Percentiles rank a stretch among this genome's conserved stretches.
These are phyloP conservation scores for Lagorchestes hirsutus DNA, from an alignment of 2,797 vertebrate species.

Conservation along the genomic window DNA sequence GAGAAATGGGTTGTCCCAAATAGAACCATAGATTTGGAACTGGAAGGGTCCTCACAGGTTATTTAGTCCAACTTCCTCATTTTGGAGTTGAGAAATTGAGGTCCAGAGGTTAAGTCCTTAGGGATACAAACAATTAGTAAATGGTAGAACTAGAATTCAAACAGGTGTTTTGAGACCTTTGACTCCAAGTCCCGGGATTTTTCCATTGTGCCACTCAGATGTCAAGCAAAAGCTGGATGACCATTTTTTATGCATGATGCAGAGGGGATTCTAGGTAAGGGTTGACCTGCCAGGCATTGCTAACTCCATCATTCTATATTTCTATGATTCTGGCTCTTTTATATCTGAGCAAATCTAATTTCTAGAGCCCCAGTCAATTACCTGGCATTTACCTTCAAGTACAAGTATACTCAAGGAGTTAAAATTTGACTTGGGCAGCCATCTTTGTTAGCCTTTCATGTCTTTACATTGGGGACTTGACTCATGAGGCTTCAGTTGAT, in stretches of 20 bases:
- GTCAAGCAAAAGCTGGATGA: neutral
- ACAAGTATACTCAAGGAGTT: neutral
- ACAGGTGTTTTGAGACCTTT: neutral
- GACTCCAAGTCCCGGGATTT: neutral
- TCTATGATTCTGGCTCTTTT: neutral
- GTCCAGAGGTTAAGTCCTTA: neutral
- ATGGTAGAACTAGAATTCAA: neutral
- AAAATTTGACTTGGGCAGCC: neutral
- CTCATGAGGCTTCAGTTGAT: neutral
- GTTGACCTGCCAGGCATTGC: neutral
- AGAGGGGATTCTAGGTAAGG: neutral
- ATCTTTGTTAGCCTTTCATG: neutral
- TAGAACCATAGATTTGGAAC: neutral
- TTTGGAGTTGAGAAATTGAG: neutral
- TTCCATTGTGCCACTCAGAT: no score
- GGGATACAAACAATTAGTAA: neutral
- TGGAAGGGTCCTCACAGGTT: neutral
- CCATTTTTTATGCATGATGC: neutral
- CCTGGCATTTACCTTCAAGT: neutral
- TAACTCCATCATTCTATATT: neutral
- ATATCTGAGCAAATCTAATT: neutral
- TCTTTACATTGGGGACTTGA: neutral
- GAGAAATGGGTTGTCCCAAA: neutral
- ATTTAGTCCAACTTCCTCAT: neutral
- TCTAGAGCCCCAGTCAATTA: neutral